Conservation (phyloP, 2,797 vertebrate species). For the Anabas testudineus region DNA sequence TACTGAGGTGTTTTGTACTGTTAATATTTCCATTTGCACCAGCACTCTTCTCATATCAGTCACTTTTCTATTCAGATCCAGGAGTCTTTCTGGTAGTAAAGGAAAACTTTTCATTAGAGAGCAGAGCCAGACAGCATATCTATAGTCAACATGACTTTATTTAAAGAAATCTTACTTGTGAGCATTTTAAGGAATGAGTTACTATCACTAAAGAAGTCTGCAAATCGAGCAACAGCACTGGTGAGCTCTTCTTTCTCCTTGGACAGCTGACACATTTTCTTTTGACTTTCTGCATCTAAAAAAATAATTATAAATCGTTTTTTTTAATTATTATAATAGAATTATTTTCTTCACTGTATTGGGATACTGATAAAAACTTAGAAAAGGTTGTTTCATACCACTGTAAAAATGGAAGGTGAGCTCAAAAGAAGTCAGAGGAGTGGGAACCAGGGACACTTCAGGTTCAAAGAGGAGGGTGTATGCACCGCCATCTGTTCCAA, state of each 20-base stretch:
- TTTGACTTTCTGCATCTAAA: constrained; percentile 88
- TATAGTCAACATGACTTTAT: not conserved
- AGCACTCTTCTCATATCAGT: constrained; percentile 75
- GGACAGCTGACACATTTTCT: constrained; percentile 85
- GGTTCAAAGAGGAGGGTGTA: constrained; percentile 89
- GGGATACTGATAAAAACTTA: too few relatives aligned
- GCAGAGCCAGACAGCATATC: too few relatives aligned
- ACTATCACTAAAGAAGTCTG: constrained; percentile 70
- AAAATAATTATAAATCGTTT: too few relatives aligned
- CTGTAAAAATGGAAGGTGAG: constrained; percentile 92
- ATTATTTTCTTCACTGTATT: too few relatives aligned
- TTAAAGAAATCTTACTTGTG: constrained; percentile 81
- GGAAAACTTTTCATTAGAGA: not conserved
- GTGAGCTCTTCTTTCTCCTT: constrained; percentile 86
- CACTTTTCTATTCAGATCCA: constrained; percentile 79
- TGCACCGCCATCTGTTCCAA: constrained; percentile 86
- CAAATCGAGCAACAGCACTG: constrained; percentile 74
- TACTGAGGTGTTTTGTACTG: constrained; percentile 77
- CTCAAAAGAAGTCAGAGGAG: constrained; percentile 81
- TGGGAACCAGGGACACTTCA: constrained; percentile 15
- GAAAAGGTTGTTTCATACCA: constrained; percentile 88
- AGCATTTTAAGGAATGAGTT: constrained; percentile 79
- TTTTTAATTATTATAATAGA: too few relatives aligned
- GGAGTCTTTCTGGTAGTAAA: constrained; percentile 76
- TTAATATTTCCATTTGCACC: constrained; percentile 70